Base-by-base conservation (phyloP, 2,888 invertebrate species). In the Xestoiulus laeticollis region DNA sequence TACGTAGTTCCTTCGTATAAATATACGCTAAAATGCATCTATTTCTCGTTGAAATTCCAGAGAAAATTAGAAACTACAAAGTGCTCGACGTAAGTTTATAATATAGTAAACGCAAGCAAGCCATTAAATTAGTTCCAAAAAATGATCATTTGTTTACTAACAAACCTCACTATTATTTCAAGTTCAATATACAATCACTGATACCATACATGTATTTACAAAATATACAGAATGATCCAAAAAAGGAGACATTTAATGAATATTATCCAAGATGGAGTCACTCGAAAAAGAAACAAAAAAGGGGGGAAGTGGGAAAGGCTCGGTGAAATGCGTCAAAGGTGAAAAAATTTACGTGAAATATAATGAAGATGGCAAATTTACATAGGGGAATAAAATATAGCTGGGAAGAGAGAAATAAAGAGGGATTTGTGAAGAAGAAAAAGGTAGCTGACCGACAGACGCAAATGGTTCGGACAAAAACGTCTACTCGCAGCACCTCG, bases 141-240 rank as follows among this genome's bases (percentile, higher is more conserved):
- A 84, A 78, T 48, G 53, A 53, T 44, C 68, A 53, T 89, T 88
- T 88, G 88, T 89, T 89, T 89, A 88, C 88, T 88, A 88, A 89
- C 89, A 89, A 89, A 89, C 88, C 89, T 89, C 86, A 89, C 89
- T 86, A 88, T 88, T 87, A 86, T 88, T 82, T 89, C 88, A 86
- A 86, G 87, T 43, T 89, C 87, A 89, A 89, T 89, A 89, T 89
- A 89, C 89, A 89, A 88, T 89, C 88, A 89, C 89, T 89, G 87
- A 89, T 89, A 89, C 88, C 88, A 87, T 89, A 89, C 89, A 88
- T 88, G 89, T 89, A 89, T 89, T 89, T 89, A 89, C 89, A 89
- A 89, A 88, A 89, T 89, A 89, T 89, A 89, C 89, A 89, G 85
- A 85, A 85, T 87, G 53, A 88, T 87, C 82, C 88, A 44, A 85